phyloP scores from a whole-genome alignment of 2,888 invertebrate species.

The Rapana venosa region DNA sequence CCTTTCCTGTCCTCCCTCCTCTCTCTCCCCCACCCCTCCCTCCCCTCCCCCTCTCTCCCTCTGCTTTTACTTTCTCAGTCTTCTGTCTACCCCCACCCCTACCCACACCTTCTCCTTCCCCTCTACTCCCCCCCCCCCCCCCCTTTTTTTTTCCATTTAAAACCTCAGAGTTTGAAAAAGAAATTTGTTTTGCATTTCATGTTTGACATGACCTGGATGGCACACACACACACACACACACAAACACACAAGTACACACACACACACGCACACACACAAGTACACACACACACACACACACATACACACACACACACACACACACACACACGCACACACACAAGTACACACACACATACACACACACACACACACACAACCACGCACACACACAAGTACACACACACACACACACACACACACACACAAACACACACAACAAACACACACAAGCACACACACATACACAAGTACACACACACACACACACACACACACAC shows the following conservation, averaged over 20 bases:
- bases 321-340: not conserved
- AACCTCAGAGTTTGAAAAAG: not conserved
- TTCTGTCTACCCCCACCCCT: too few relatives aligned
- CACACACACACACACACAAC: too few relatives aligned
- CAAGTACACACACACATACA: not conserved
- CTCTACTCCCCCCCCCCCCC: not conserved
- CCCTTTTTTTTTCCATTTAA: not conserved
- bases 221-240: constrained; percentile 29
- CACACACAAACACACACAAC: not conserved
- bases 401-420: too few relatives aligned
- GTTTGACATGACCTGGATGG: too few relatives aligned
- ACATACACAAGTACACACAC: not conserved
- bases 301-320: not conserved
- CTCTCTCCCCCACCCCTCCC: too few relatives aligned
- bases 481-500: too few relatives aligned
- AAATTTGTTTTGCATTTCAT: not conserved
- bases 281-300: not conserved
- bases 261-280: not conserved
- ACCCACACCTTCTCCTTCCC: not conserved
- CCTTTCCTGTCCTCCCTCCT: too few relatives aligned
- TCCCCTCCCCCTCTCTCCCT: too few relatives aligned
- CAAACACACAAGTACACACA: not conserved
- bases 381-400: too few relatives aligned
- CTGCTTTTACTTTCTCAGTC: too few relatives aligned
- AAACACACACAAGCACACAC: not conserved